Evolutionary conservation across 2,113 vertebrate species (phyloP), one percentile per base, ranked within the genome.

Genomic region (Periophthalmodon schlosseri): DNA sequence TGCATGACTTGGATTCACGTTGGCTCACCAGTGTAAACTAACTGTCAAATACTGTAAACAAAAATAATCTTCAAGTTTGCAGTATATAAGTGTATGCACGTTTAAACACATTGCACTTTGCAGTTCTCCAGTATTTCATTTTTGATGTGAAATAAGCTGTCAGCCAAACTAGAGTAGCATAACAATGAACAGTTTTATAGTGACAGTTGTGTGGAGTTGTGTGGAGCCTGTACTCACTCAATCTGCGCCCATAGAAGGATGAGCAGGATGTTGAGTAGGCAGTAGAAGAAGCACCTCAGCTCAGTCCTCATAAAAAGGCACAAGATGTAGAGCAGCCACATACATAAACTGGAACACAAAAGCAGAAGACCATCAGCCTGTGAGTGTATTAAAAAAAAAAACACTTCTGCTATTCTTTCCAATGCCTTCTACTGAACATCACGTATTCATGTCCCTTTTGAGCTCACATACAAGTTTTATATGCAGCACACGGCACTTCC

Each of bases 241-340:
- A 68, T 81, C 72, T 85, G 84, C 69, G 85, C 85, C 86, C 85
- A 89, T 89, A 87, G 84, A 86, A 85, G 86, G 83, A 83, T 73
- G 67, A 83, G 79, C 80, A 81, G 83, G 12, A 79, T 1, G 69
- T 85, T 88, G 34, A 86, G 82, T 73, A 84, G 81, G 54, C 78
- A 69, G 86, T 75, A 80, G 86, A 85, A 86, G 70, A 82, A 86
- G 77, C 79, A 77, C 56, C 74, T 70, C 24, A 78, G 75, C 28
- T 90, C 84, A 84, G 73, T 86, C 77, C 76, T 80, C 74, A 82
- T 75, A 70, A 77, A 90, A 82, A 67, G 14, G 56, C 86, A 87
- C 71, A 82, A 84, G 0, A 21, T 65, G 64, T 87, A 71, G 33
- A 84, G 76, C 82, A 86, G 79, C 82, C 70, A 78, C 87, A 83